Conservation (phyloP, 2,797 vertebrate species). For the Pseudochirops corinnae region DNA sequence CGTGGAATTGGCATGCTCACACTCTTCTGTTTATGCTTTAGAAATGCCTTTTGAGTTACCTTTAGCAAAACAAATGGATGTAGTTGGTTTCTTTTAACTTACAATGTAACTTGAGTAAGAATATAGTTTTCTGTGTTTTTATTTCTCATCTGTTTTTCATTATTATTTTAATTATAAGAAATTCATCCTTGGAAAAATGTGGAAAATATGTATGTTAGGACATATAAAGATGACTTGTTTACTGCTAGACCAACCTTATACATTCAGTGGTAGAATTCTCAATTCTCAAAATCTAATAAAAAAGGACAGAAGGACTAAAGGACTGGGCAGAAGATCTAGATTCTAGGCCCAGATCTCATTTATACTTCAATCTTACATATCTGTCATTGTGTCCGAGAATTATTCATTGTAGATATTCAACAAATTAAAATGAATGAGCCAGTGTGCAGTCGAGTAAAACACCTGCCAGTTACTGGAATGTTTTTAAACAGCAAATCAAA, state of each 20-base stretch:
- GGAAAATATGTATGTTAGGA: slow-evolving; percentile 8
- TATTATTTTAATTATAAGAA: slow-evolving; percentile 48
- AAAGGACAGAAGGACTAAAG: neutral
- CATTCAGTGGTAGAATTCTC: neutral
- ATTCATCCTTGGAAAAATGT: slow-evolving; percentile 28
- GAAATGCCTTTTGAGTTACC: slow-evolving; percentile 36
- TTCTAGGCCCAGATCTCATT: neutral
- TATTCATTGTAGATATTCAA: neutral
- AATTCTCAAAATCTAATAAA: neutral
- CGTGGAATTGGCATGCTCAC: slow-evolving; percentile 20
- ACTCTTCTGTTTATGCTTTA: slow-evolving; percentile 41
- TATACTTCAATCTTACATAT: neutral
- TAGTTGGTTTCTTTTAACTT: slow-evolving; percentile 36
- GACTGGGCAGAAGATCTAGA: neutral
- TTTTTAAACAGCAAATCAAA: neutral
- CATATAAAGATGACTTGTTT: neutral
- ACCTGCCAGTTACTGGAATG: neutral
- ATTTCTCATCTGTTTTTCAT: slow-evolving; percentile 25
- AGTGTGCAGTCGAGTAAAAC: neutral
- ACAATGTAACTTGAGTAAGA: slow-evolving; percentile 4
- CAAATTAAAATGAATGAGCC: neutral
- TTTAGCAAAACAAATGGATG: slow-evolving; percentile 36
- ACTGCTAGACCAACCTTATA: neutral
- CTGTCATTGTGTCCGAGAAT: neutral
- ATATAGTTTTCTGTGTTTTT: slow-evolving; percentile 14